These are phyloP conservation scores for Pseudorasbora parva DNA, from an alignment of 2,113 vertebrate genomes.

Conservation along the genomic window DNA sequence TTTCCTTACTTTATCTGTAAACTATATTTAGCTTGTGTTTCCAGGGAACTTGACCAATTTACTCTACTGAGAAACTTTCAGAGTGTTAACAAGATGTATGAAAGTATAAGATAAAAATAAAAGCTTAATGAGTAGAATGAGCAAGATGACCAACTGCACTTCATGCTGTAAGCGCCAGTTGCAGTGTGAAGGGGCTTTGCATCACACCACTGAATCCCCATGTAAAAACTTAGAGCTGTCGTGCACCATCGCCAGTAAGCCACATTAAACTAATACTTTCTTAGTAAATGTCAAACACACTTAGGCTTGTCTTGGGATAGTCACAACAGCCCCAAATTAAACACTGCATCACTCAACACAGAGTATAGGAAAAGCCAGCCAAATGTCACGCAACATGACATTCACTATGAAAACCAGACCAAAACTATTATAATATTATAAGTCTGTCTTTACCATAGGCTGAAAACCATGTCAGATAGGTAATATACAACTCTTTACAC, in stretches of 20 bases:
- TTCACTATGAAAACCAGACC: neutral
- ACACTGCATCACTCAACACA: conserved; percentile 70
- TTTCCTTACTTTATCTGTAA: neutral
- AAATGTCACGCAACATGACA: conserved; percentile 33
- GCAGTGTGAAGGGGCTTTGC: conserved; percentile 76
- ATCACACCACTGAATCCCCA: conserved; percentile 90
- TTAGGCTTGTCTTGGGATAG: conserved; percentile 66
- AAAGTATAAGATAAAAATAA: conserved; percentile 13
- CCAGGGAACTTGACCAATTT: neutral
- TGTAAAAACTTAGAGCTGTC: conserved; percentile 80
- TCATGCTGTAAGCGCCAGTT: conserved; percentile 6
- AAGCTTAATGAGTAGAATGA: conserved; percentile 21
- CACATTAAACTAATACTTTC: conserved; percentile 58
- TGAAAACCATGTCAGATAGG: neutral
- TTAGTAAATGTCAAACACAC: conserved; percentile 51
- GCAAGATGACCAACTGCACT: conserved; percentile 25
- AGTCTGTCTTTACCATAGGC: neutral
- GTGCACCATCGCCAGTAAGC: conserved; percentile 69
- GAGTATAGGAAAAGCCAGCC: conserved; percentile 26
- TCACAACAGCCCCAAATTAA: conserved; percentile 73
- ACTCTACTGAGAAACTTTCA: conserved; percentile 10
- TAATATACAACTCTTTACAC: neutral
- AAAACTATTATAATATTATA: neutral
- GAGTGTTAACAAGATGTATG: conserved; percentile 24
- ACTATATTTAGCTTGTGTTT: conserved; percentile 20